Base-by-base conservation (phyloP, 2,113 vertebrate species). In the Callochromis pleurospilus region DNA sequence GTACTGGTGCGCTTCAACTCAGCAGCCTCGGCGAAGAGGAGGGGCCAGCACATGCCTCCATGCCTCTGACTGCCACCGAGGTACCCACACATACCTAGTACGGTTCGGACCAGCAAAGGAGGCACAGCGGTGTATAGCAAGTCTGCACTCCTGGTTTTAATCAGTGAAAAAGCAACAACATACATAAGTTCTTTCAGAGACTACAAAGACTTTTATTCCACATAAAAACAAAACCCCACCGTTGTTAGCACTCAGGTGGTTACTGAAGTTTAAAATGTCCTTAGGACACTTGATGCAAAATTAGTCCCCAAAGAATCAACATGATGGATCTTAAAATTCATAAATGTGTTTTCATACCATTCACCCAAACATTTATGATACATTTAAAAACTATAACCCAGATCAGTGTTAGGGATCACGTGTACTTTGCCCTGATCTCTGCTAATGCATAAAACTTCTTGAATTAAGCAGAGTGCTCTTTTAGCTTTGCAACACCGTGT, bases 1-100 rank as follows among this genome's bases (percentile, higher is more conserved):
- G 80, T 88, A 86, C 68, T 94, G 91, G 19, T 92, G 93, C 94
- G 94, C 86, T 65, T 90, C 86, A 77, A 92, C 85, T 91, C 91
- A 49, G 89, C 89, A 85, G 90, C 88, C 84, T 83, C 87, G 73
- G 85, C 81, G 53, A 79, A 4, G 92, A 51, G 93, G 94, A 68
- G 93, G 95, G 92, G 93, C 94, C 82, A 86, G 40, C 90, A 45
- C 92, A 75, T 17, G 80, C 65, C 85, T 12, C 75, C 86, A n/a
- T 58, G 85, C 77, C 88, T 87, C 79, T 17, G 33, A 80, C 80
- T 82, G 15, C 70, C 26, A 6, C 47, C 11, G 12, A 70, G 24
- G 82, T 12, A 47, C 19, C 49, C 49, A 31, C 14, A 15, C 54
- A 6, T 2, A 70, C 5, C 70, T 19, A 47, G 40, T 29, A 31